These are phyloP conservation scores for Coleophora flavipennella DNA, from an alignment of 2,888 invertebrate genomes.

Conservation along the genomic window DNA sequence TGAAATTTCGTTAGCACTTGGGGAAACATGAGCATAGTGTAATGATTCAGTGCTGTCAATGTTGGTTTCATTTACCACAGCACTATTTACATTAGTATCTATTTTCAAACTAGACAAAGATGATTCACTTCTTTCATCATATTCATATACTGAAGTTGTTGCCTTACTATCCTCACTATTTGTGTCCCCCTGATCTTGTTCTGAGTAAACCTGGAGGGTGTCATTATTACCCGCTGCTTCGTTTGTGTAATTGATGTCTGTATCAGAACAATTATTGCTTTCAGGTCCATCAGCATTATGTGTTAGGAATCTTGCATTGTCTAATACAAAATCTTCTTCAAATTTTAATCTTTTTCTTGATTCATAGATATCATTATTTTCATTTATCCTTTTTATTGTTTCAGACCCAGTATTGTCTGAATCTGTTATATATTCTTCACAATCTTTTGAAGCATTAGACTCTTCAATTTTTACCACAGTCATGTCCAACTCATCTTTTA, in stretches of 20 bases:
- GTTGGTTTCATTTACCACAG: constrained; percentile 30
- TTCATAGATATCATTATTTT: constrained; percentile 40
- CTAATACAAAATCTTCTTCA: constrained; percentile 44
- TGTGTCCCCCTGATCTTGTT: constrained; percentile 46
- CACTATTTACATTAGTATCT: constrained; percentile 45
- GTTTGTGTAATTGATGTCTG: constrained; percentile 37
- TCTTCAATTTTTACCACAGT: constrained; percentile 59
- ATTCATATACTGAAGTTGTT: constrained; percentile 50
- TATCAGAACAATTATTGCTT: constrained; percentile 42
- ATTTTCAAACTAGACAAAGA: constrained; percentile 51
- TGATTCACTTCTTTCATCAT: constrained; percentile 57
- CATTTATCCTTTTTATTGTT: constrained; percentile 49
- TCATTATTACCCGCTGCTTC: constrained; percentile 44
- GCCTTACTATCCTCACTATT: constrained; percentile 59
- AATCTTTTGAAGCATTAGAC: constrained; percentile 39
- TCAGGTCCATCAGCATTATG: constrained; percentile 23
- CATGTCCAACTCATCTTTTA: constrained; percentile 51
- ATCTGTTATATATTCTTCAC: constrained; percentile 45
- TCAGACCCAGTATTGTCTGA: constrained; percentile 38
- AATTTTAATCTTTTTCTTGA: constrained; percentile 50
- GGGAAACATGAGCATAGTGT: constrained; percentile 19
- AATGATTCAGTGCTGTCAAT: constrained; percentile 14
- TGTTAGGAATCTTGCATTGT: constrained; percentile 31
- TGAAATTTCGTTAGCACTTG: constrained; percentile 19
- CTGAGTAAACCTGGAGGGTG: constrained; percentile 36